These are phyloP conservation scores for Phataginus tricuspis DNA, from an alignment of 2,797 vertebrate genomes.

Conservation along the genomic window DNA sequence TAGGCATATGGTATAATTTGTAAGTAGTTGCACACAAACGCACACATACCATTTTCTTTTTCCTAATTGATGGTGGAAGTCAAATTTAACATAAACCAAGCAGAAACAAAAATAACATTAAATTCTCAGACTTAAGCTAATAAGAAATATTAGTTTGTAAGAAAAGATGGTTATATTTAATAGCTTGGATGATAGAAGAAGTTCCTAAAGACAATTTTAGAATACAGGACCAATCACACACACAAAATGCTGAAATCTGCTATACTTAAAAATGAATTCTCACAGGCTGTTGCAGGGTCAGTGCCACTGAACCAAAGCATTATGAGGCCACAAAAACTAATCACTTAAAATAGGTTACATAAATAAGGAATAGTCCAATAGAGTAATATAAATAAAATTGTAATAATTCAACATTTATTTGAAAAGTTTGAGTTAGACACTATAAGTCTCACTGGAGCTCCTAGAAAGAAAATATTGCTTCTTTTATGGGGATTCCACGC, in stretches of 20 bases:
- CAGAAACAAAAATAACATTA: background rate
- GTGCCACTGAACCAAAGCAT: background rate
- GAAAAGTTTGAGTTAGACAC: background rate
- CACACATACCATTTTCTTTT: background rate
- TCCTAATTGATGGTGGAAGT: background rate
- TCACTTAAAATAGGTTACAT: background rate
- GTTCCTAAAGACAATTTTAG: background rate
- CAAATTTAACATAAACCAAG: background rate
- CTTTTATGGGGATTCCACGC: background rate
- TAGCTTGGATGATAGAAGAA: background rate
- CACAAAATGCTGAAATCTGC: background rate
- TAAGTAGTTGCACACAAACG: background rate
- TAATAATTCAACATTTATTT: background rate
- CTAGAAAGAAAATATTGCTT: background rate
- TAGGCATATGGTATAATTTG: background rate
- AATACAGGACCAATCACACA: background rate
- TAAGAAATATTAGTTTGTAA: background rate
- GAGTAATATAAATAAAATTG: background rate
- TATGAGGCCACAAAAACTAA: background rate
- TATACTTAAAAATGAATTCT: background rate
- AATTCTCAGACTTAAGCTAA: background rate
- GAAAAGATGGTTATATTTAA: background rate
- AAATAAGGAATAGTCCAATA: background rate
- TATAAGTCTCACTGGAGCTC: background rate
- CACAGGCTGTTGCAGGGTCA: background rate